These are phyloP conservation scores for Cartodere bifasciata DNA, from an alignment of 2,888 invertebrate species.

Conservation along the genomic window DNA sequence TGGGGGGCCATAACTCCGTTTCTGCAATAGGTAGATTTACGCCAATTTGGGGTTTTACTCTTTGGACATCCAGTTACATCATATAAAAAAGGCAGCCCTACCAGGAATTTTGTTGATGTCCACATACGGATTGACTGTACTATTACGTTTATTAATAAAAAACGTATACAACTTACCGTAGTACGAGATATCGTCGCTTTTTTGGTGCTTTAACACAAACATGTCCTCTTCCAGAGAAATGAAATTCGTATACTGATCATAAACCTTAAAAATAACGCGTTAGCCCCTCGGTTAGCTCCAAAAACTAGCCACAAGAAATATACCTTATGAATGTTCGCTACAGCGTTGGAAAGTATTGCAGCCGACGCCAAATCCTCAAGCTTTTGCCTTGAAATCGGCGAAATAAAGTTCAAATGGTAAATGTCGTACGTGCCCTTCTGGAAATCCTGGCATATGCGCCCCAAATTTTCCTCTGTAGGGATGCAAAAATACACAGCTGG, in stretches of 20 bases:
- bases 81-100: no score
- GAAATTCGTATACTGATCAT: slow-evolving; percentile 97
- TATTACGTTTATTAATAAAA: no score
- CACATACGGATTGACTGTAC: no score
- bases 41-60: no score
- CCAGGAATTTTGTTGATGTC: no score
- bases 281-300: neutral
- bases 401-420: slow-evolving; percentile 94
- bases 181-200: slow-evolving; percentile 82
- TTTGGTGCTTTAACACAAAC: slow-evolving; percentile 87
- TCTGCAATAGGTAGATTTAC: no score
- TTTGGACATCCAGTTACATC: no score
- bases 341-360: slow-evolving; percentile 80
- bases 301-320: slow-evolving; percentile 1
- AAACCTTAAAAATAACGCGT: slow-evolving; percentile 45
- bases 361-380: slow-evolving; percentile 91
- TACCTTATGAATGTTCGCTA: slow-evolving; percentile 84
- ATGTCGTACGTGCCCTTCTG: slow-evolving; percentile 83
- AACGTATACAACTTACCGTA: slow-evolving; percentile 59
- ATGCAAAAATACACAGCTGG: slow-evolving; percentile 97
- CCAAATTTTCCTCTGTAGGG: slow-evolving; percentile 92
- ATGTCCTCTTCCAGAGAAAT: slow-evolving; percentile 96
- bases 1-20: no score
- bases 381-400: slow-evolving; percentile 84
- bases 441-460: slow-evolving; percentile 81